phyloP scores from a whole-genome alignment of 2,797 vertebrate genomes.

The Sebastes hubbsi region DNA sequence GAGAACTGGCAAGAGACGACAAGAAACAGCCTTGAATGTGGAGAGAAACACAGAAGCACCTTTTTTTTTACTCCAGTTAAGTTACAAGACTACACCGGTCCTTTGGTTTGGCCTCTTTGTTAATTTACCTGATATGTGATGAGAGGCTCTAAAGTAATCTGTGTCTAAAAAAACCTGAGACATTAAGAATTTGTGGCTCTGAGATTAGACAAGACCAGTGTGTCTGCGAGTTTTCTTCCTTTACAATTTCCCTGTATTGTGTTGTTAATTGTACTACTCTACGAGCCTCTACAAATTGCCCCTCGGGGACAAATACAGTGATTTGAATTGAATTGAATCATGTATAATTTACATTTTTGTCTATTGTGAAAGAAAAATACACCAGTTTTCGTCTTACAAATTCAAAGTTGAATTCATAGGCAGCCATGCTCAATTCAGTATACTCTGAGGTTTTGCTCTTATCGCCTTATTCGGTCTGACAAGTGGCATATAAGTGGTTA shows the following conservation, averaged over 20 bases:
- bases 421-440: background rate
- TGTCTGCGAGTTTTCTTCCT: no score
- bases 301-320: no score
- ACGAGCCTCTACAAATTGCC: no score
- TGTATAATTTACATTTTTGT: background rate
- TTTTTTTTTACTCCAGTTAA: background rate
- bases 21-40: constrained; percentile 28
- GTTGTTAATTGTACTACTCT: no score
- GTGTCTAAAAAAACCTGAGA: background rate
- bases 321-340: background rate
- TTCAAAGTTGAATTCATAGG: background rate
- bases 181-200: background rate
- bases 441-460: background rate
- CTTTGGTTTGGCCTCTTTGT: background rate
- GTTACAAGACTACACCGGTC: background rate
- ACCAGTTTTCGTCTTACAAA: background rate
- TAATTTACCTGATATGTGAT: background rate
- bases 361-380: no score
- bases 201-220: background rate
- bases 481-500: background rate
- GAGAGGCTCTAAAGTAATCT: background rate
- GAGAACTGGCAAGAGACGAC: constrained; percentile 1
- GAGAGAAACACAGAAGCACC: constrained; percentile 13
- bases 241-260: no score
- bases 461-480: background rate